Evolutionary conservation across 2,888 invertebrate species (phyloP).

Genomic region (Melikaiella ostensackeni): DNA sequence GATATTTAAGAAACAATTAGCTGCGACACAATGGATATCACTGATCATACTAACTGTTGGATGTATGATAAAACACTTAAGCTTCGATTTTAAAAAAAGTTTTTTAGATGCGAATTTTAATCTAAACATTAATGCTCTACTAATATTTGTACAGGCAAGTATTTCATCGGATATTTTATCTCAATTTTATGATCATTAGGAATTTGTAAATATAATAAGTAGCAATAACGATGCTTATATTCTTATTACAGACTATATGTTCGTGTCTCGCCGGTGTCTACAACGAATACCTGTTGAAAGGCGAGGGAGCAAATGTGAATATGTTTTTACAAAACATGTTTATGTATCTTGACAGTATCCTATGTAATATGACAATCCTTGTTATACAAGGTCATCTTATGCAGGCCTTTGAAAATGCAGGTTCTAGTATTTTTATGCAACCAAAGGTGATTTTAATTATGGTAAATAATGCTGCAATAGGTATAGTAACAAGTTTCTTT

Average conservation of each 20-base stretch:
- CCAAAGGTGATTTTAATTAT: slow-evolving; percentile 89
- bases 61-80: slow-evolving; percentile 93
- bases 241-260: slow-evolving; percentile 88
- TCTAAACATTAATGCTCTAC: slow-evolving; percentile 70
- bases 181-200: background rate
- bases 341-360: slow-evolving; percentile 95
- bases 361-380: slow-evolving; percentile 91
- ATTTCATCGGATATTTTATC: background rate
- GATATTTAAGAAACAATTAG: slow-evolving; percentile 90
- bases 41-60: slow-evolving; percentile 91
- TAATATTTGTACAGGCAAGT: slow-evolving; percentile 77
- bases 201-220: background rate
- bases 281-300: slow-evolving; percentile 95
- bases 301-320: slow-evolving; percentile 89
- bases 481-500: slow-evolving; percentile 96
- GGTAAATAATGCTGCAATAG: slow-evolving; percentile 93
- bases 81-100: slow-evolving; percentile 78
- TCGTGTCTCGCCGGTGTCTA: slow-evolving; percentile 97
- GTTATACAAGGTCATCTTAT: slow-evolving; percentile 82
- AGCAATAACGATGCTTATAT: background rate
- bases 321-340: slow-evolving; percentile 96
- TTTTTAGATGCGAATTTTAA: slow-evolving; percentile 62
- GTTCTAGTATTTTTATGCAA: slow-evolving; percentile 79
- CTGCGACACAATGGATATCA: slow-evolving; percentile 92
- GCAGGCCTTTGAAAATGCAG: slow-evolving; percentile 81